Percentiles rank a stretch among this genome's conserved stretches.
These are phyloP conservation scores for Sebastes elongatus DNA, from an alignment of 2,797 vertebrate genomes.

Conservation along the genomic window DNA sequence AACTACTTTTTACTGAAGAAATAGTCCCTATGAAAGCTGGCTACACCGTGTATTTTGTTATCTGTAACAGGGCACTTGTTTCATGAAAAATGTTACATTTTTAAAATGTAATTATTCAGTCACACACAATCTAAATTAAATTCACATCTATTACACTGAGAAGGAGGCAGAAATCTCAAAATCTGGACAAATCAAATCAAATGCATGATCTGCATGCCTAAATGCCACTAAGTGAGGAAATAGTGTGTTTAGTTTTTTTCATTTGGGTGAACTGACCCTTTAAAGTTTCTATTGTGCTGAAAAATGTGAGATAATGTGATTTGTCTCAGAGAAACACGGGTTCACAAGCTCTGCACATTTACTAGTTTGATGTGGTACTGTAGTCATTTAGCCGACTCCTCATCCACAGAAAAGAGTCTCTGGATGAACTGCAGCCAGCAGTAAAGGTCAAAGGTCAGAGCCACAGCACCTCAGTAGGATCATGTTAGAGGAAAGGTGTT, in stretches of 20 bases:
- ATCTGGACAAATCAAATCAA: neutral
- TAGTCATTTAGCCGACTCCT: neutral
- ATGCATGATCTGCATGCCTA: neutral
- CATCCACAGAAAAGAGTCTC: neutral
- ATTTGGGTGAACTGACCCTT: neutral
- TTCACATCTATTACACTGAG: neutral
- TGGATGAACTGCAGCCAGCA: slow-evolving; percentile 1
- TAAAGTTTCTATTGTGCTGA: neutral
- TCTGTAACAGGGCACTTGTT: neutral
- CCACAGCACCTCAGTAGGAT: neutral
- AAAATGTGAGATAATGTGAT: neutral
- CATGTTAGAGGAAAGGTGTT: neutral
- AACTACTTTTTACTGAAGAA: neutral
- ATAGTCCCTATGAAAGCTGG: neutral
- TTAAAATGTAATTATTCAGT: neutral
- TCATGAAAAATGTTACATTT: neutral
- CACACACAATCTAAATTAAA: neutral
- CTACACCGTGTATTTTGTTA: no score
- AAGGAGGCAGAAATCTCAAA: neutral
- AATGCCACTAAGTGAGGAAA: no score
- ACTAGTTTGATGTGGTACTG: neutral
- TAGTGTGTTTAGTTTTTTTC: neutral
- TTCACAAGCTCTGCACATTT: neutral
- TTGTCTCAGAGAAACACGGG: no score
- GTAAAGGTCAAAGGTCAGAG: slow-evolving; percentile 41